Evolutionary conservation across 2,113 vertebrate genomes (phyloP).

Genomic region (Mus spicilegus): DNA sequence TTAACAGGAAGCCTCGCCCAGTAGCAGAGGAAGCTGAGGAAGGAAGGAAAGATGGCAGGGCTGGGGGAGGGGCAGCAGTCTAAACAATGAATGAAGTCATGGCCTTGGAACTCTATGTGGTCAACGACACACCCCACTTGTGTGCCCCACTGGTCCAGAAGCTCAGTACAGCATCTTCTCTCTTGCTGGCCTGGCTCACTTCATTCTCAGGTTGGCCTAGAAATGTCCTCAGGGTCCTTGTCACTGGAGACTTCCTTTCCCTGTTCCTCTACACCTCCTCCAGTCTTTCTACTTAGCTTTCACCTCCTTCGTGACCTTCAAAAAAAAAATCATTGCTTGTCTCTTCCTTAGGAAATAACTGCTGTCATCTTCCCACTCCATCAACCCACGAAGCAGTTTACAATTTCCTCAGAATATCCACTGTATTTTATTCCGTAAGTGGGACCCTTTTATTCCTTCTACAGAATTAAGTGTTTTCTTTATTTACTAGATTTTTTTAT

Average conservation of each 20-base stretch:
- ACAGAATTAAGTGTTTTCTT: neutral
- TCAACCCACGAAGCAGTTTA: neutral
- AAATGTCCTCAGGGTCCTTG: neutral
- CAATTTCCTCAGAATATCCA: neutral
- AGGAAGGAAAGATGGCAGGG: slow-evolving; percentile 81
- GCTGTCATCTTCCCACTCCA: neutral
- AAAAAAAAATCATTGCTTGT: neutral
- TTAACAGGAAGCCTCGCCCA: slow-evolving; percentile 83
- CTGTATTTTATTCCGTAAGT: neutral
- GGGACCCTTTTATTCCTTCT: neutral
- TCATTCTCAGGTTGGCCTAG: neutral
- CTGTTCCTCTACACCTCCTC: neutral
- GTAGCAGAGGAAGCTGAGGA: slow-evolving; percentile 79
- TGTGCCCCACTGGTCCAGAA: neutral
- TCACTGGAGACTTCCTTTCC: neutral
- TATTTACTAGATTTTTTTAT: neutral
- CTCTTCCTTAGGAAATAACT: neutral
- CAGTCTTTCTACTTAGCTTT: neutral
- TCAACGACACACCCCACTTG: slow-evolving; percentile 23
- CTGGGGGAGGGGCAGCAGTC: slow-evolving; percentile 42
- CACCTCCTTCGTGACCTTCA: neutral
- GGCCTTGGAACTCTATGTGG: neutral
- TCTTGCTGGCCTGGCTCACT: neutral
- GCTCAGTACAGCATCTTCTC: neutral
- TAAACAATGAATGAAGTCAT: slow-evolving; percentile 73